A percentile compares a stretch with the other conserved stretches of the same genome.
Evolutionary conservation across 2,113 vertebrate genomes (phyloP).

Genomic region (Microcebus murinus): DNA sequence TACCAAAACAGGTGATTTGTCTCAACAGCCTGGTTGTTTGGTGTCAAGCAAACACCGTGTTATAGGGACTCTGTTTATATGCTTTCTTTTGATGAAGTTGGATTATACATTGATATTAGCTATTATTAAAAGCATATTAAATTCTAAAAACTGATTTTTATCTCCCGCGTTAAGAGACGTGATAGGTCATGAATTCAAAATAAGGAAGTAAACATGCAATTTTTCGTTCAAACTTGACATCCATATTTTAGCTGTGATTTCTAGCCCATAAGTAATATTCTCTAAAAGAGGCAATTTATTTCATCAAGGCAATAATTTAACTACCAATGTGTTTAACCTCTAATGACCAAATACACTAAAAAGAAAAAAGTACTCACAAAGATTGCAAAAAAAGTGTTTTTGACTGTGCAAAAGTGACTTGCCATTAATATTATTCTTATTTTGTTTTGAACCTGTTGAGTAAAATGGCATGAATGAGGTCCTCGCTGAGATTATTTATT

Average conservation of each 20-base stretch:
- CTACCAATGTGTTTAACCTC: neutral
- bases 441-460: neutral
- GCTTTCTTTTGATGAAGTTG: neutral
- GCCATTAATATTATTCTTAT: slow-evolving; percentile 32
- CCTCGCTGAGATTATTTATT: slow-evolving; percentile 71
- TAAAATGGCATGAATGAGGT: slow-evolving; percentile 47
- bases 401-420: neutral
- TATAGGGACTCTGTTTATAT: neutral
- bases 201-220: neutral
- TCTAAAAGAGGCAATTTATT: neutral
- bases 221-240: slow-evolving; percentile 14
- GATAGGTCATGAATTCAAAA: neutral
- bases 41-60: neutral
- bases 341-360: neutral
- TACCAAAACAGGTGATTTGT: neutral
- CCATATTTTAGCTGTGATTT: neutral
- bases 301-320: slow-evolving; percentile 26
- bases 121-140: neutral
- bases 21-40: neutral
- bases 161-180: neutral
- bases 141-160: slow-evolving; percentile 3
- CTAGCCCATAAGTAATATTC: neutral
- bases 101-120: neutral
- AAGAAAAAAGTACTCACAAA: neutral
- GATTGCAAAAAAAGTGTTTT: neutral